Conservation (phyloP, 1,140 invertebrate species). For the Caerostris extrusa region DNA sequence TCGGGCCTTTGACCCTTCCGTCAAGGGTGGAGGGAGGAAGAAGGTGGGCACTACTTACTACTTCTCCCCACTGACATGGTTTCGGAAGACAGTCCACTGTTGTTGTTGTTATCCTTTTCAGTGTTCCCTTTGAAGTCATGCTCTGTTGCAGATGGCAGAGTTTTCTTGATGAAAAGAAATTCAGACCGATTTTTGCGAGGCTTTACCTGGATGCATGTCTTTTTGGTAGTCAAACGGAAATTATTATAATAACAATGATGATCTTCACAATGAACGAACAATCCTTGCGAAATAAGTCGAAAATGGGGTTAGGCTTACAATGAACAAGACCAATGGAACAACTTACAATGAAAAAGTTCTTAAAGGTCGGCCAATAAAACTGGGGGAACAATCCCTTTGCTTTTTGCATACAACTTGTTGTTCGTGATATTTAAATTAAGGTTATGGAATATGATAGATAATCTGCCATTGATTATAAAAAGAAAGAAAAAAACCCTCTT, state of each 20-base stretch:
- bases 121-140: slow-evolving; percentile 35
- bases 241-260: slow-evolving; percentile 75
- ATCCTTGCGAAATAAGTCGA: background rate
- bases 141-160: slow-evolving; percentile 44
- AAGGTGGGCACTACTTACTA: background rate
- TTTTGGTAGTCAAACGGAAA: slow-evolving; percentile 58
- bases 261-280: slow-evolving; percentile 34
- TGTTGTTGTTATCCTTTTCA: slow-evolving; percentile 3
- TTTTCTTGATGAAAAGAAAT: slow-evolving; percentile 58
- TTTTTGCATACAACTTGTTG: background rate
- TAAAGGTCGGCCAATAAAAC: slow-evolving; percentile 46
- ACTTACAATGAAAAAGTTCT: background rate
- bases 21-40: background rate
- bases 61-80: slow-evolving; percentile 65
- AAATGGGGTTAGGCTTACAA: slow-evolving; percentile 57
- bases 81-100: slow-evolving; percentile 47
- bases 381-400: background rate
- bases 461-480: background rate
- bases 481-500: background rate
- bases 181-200: background rate
- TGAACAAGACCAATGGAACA: background rate
- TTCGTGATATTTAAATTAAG: slow-evolving; percentile 15
- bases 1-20: slow-evolving; percentile 65
- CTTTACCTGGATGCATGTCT: slow-evolving; percentile 39
- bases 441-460: background rate